phyloP scores from a whole-genome alignment of 2,888 invertebrate species.

The Habrosyne pyritoides region DNA sequence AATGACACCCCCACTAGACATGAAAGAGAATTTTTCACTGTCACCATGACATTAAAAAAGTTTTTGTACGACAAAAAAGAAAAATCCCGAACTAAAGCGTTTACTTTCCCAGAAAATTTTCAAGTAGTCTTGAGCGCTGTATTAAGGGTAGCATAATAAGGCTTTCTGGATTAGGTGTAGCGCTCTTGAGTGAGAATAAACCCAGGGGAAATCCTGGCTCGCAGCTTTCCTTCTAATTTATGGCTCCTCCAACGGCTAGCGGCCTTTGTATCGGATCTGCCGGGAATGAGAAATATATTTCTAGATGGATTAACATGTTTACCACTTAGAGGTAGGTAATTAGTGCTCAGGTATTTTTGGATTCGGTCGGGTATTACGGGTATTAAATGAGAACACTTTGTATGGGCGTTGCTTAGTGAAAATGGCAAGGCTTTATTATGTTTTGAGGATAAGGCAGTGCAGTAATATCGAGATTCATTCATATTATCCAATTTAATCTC shows the following conservation, averaged over 20 bases:
- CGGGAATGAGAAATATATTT: constrained; percentile 78
- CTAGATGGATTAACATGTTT: constrained; percentile 77
- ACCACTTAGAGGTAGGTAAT: constrained; percentile 68
- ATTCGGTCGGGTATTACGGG: constrained; percentile 7
- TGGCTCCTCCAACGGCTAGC: constrained; percentile 78
- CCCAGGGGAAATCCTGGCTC: constrained; percentile 82
- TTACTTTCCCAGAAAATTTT: constrained; percentile 78
- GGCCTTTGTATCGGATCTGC: constrained; percentile 81
- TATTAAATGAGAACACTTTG: not conserved
- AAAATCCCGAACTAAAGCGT: constrained; percentile 61
- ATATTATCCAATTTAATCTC: not conserved
- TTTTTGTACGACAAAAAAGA: constrained; percentile 18
- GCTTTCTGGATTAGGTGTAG: constrained; percentile 82
- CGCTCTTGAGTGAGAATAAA: constrained; percentile 83
- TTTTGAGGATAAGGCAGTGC: not conserved
- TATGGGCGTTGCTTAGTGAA: not conserved
- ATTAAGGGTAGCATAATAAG: constrained; percentile 83
- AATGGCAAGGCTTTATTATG: not conserved
- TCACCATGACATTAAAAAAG: not conserved
- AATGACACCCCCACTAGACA: not conserved
- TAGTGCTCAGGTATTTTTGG: constrained; percentile 59
- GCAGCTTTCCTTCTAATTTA: constrained; percentile 82
- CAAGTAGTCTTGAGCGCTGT: constrained; percentile 81
- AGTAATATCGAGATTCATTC: not conserved
- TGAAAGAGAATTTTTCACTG: not conserved